phyloP scores from a whole-genome alignment of 2,113 vertebrate species.

The Pseudorectes ferrugineus region DNA sequence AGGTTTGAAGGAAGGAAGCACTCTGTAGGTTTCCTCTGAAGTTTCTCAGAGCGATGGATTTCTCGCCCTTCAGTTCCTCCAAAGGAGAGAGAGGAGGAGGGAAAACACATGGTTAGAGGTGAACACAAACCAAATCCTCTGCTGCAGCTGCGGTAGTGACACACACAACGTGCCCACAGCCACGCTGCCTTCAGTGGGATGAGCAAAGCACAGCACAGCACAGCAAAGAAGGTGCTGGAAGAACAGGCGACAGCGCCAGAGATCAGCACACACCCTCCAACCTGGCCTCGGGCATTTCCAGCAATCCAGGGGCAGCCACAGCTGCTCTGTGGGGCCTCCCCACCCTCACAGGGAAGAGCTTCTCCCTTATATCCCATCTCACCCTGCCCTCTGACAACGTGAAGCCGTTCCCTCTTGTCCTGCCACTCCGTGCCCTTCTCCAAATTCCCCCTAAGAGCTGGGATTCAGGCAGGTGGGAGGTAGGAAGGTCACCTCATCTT shows the following conservation, averaged over 20 bases:
- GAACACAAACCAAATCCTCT: not conserved
- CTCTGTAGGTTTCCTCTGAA: slow-evolving; percentile 20
- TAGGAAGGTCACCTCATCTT: fast-evolving
- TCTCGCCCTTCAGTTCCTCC: slow-evolving; percentile 64
- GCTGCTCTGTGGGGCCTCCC: not conserved
- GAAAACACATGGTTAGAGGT: not conserved
- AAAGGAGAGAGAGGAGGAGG: not conserved
- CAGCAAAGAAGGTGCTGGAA: not conserved
- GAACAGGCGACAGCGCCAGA: not conserved
- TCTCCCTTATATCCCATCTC: not conserved
- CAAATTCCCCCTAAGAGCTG: not conserved
- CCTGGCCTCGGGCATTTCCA: not conserved
- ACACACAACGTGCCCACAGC: not conserved
- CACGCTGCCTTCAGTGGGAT: not conserved
- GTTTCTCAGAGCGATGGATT: slow-evolving; percentile 76
- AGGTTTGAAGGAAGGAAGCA: slow-evolving; percentile 28
- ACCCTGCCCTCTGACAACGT: too few species aligned
- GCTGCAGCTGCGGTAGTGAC: not conserved
- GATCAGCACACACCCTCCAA: fast-evolving
- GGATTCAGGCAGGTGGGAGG: not conserved
- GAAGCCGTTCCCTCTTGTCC: not conserved
- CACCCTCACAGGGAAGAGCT: not conserved
- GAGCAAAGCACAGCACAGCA: not conserved
- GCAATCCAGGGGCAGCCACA: not conserved
- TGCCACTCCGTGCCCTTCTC: not conserved